Percentiles rank a stretch among this genome's conserved stretches.
Conservation (phyloP, 2,113 vertebrate genomes). For the Odocoileus hemionus region DNA sequence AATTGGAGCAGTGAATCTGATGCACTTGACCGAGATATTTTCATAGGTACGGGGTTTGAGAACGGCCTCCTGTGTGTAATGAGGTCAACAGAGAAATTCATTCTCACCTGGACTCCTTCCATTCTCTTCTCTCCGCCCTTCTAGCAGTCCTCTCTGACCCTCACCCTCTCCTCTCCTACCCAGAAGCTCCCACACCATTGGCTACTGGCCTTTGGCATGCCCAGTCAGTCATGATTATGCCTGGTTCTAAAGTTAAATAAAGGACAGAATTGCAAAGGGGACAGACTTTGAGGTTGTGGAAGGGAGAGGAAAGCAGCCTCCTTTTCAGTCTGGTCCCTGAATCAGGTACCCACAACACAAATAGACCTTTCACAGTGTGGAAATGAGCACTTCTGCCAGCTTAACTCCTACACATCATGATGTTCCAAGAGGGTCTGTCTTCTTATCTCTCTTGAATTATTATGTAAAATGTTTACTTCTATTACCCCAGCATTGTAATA, state of each 20-base stretch:
- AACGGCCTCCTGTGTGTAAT: neutral
- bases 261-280: neutral
- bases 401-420: neutral
- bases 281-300: neutral
- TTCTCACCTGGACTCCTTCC: neutral
- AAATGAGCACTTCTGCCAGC: neutral
- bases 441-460: neutral
- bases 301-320: neutral
- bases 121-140: neutral
- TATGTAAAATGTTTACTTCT: neutral
- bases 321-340: neutral
- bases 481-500: neutral
- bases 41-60: neutral
- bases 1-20: neutral
- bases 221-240: neutral
- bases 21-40: neutral
- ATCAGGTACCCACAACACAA: neutral
- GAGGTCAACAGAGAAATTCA: neutral
- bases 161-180: neutral
- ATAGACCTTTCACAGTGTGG: neutral
- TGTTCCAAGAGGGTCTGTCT: neutral
- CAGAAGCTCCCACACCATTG: accelerated
- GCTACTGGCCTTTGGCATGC: neutral
- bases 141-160: neutral
- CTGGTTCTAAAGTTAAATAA: neutral